phyloP scores from a whole-genome alignment of 2,888 invertebrate species.

The Lasioglossum lativentre region DNA sequence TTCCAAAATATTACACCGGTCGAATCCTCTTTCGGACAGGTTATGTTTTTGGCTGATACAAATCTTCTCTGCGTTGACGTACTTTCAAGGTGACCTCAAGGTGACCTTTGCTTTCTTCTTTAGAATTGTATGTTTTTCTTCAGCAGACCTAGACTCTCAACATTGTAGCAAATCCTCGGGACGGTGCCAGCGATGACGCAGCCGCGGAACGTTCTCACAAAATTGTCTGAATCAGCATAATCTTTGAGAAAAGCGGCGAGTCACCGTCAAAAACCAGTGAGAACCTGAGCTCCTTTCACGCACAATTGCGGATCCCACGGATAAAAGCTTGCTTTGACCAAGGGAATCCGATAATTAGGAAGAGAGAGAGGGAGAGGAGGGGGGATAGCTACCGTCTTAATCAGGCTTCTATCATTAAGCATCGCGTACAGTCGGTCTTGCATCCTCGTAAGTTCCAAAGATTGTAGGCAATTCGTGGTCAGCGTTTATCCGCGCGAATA shows the following conservation, averaged over 20 bases:
- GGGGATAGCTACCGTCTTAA: conserved; percentile 2
- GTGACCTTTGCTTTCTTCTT: too few species aligned
- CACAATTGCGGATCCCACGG: conserved; percentile 8
- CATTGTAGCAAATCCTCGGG: not conserved
- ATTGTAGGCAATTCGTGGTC: conserved; percentile 16
- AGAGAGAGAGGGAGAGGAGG: not conserved
- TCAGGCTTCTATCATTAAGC: conserved; percentile 6
- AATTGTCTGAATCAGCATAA: not conserved
- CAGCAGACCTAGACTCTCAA: not conserved
- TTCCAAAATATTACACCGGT: not conserved
- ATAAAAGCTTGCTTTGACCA: not conserved
- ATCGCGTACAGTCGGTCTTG: not conserved
- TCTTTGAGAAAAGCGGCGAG: not conserved
- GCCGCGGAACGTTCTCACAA: not conserved
- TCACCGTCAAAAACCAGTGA: conserved; percentile 20
- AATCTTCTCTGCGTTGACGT: too few species aligned
- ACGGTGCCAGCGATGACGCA: not conserved
- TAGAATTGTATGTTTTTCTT: too few species aligned
- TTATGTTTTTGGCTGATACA: too few species aligned
- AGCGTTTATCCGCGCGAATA: conserved; percentile 14
- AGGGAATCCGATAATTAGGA: conserved; percentile 23
- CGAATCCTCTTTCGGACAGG: too few species aligned
- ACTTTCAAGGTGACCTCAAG: too few species aligned
- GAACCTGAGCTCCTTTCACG: conserved; percentile 2
- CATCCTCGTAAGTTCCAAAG: conserved; percentile 24